phyloP scores from a whole-genome alignment of 2,797 vertebrate genomes.

The Pagetopsis macropterus region DNA sequence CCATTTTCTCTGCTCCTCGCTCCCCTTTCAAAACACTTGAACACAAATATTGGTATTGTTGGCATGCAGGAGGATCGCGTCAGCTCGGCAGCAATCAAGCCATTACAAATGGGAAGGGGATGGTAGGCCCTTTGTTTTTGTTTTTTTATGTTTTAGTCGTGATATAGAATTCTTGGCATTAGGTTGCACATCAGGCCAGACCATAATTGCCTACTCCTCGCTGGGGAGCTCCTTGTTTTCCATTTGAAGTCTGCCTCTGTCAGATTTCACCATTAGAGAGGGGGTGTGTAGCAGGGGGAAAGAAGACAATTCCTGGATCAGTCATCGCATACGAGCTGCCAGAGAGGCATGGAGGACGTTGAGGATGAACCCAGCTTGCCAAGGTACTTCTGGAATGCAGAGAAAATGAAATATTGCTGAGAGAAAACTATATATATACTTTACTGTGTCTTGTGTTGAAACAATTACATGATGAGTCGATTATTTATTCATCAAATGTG shows the following conservation, averaged over 20 bases:
- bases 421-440: background rate
- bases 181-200: constrained; percentile 66
- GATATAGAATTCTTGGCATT: constrained; percentile 67
- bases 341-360: constrained; percentile 36
- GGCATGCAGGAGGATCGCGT: constrained; percentile 48
- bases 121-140: constrained; percentile 49
- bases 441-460: background rate
- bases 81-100: constrained; percentile 49
- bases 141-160: constrained; percentile 17
- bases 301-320: constrained; percentile 66
- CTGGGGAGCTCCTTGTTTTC: constrained; percentile 72
- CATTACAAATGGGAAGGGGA: constrained; percentile 46
- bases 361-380: constrained; percentile 43
- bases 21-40: constrained; percentile 20
- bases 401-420: background rate
- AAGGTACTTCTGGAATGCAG: constrained; percentile 21
- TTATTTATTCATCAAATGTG: constrained; percentile 1
- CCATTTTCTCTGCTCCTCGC: constrained; percentile 24
- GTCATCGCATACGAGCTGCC: constrained; percentile 41
- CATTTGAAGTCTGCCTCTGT: constrained; percentile 71
- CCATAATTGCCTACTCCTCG: constrained; percentile 71
- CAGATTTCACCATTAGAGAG: constrained; percentile 68
- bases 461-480: rapidly evolving
- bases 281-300: constrained; percentile 22
- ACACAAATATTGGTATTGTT: constrained; percentile 36